Evolutionary conservation across 2,797 vertebrate species (phyloP), one percentile per base, ranked within the genome.

Genomic region (Danio albolineatus): DNA sequence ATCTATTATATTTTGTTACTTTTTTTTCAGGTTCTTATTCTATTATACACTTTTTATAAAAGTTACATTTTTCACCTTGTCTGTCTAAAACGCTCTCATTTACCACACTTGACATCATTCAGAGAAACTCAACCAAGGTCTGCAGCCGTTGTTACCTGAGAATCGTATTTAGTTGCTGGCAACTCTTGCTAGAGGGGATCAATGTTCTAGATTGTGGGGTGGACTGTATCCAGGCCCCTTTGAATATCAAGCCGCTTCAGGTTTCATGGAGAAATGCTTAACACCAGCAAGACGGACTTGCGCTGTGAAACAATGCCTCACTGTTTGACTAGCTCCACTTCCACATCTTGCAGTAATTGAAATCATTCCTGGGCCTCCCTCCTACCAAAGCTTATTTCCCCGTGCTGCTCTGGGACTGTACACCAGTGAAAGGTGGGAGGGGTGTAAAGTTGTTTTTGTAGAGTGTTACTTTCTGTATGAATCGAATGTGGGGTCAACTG

Each of bases 301-400:
- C 56, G 39, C 13, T 44, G 19, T n/a, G 78, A 70, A 85, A 84
- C 84, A 85, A 81, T 87, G 44, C 84, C 28, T 79, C 62, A 57
- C 71, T 85, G 85, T 88, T 80, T 84, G 72, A 64, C 78, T 76
- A 54, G 74, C 57, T 64, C 65, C 19, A 41, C 60, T 73, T 83
- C 74, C 75, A 85, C 84, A 85, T 83, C 85, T 86, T 80, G 84
- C 66, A 85, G 80, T 86, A 73, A 88, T 88, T 84, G 73, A 83
- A 85, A 76, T 82, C 51, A 77, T 75, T 83, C 73, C 74, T 71
- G 67, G 82, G 81, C 81, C 81, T 88, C 79, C 21, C 21, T 73
- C 57, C 67, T 75, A 79, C 57, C 51, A 62, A 73, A 80, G 49
- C 73, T 67, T 66, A 43, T 73, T 83, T 75, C 74, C 39, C 28